Percentiles rank a stretch among this genome's conserved stretches.
Conservation (phyloP, 2,113 vertebrate genomes). For the Echinops telfairi region DNA sequence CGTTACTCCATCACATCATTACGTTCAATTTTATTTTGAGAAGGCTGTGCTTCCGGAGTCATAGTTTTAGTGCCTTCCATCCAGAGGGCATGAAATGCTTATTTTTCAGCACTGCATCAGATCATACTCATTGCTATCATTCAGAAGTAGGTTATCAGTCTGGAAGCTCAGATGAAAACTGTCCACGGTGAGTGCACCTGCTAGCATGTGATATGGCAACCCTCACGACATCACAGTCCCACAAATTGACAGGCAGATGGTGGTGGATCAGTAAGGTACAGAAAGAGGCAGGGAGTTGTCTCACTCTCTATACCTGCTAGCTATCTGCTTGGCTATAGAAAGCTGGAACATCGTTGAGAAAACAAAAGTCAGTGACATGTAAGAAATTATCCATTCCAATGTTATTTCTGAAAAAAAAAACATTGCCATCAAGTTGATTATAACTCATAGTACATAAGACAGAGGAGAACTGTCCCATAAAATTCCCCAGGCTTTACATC, state of each 20-base stretch:
- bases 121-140: not conserved
- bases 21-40: not conserved
- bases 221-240: not conserved
- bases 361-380: not conserved
- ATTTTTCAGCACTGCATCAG: not conserved
- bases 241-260: not conserved
- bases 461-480: no score
- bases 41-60: not conserved
- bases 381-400: not conserved
- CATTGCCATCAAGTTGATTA: no score
- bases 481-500: no score
- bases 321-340: constrained; percentile 5
- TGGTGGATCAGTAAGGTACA: not conserved
- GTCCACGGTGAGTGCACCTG: not conserved
- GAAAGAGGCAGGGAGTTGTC: not conserved
- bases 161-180: not conserved
- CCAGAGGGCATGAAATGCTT: not conserved
- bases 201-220: not conserved
- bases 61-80: not conserved
- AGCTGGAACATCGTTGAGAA: not conserved
- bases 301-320: not conserved
- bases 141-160: not conserved
- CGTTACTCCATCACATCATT: not conserved
- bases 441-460: no score
- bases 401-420: not conserved